These are phyloP conservation scores for Agrypnia vestita DNA, from an alignment of 1,140 invertebrate genomes.

Conservation along the genomic window DNA sequence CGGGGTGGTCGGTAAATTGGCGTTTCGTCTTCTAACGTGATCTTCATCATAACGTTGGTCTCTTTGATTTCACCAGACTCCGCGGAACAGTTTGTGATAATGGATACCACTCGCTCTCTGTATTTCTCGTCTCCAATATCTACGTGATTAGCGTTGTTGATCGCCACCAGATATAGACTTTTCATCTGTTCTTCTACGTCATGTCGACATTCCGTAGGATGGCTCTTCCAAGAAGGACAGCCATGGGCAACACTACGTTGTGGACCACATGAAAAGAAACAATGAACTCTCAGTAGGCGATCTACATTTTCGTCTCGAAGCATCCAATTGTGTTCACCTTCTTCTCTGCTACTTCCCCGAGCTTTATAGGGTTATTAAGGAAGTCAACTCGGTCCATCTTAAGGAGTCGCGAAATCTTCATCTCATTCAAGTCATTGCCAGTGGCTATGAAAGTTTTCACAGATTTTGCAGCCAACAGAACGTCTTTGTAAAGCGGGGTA, in stretches of 20 bases:
- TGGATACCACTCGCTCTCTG: not conserved
- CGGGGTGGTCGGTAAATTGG: conserved; percentile 4
- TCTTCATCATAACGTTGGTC: not conserved
- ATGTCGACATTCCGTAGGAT: too few relatives aligned
- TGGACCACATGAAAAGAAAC: not conserved
- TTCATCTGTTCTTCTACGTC: not conserved
- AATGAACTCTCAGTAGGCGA: not conserved
- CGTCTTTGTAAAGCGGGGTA: too few relatives aligned
- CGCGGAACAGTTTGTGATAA: not conserved
- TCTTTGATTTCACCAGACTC: not conserved
- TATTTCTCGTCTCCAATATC: too few relatives aligned
- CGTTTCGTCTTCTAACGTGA: not conserved
- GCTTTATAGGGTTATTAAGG: not conserved
- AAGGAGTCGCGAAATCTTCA: not conserved
- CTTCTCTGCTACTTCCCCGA: not conserved
- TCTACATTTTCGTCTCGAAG: conserved; percentile 8
- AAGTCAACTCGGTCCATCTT: not conserved
- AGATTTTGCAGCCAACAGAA: not conserved
- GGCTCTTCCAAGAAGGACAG: too few relatives aligned
- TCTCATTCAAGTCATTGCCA: conserved; percentile 1
- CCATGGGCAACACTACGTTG: too few relatives aligned
- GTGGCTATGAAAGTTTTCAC: conserved; percentile 2
- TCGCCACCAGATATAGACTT: not conserved
- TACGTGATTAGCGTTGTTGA: not conserved
- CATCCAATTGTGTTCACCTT: conserved; percentile 2